A percentile compares a stretch with the other conserved stretches of the same genome.
Conservation (phyloP, 2,888 invertebrate genomes). For the Onthophagus sagittarius region DNA sequence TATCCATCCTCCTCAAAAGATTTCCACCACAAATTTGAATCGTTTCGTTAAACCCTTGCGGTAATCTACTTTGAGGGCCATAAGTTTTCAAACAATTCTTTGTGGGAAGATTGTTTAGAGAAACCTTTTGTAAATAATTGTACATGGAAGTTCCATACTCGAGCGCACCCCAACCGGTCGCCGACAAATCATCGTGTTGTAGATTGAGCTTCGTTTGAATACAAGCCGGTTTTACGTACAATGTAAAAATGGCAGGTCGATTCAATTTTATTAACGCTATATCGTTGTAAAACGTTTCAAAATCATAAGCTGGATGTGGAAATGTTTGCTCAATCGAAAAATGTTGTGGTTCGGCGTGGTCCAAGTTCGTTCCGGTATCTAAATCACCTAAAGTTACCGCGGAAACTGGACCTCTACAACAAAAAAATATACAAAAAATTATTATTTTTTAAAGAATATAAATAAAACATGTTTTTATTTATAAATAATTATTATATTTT, state of each 20-base stretch:
- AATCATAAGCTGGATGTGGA: constrained; percentile 46
- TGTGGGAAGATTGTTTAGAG: constrained; percentile 33
- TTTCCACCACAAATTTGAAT: constrained; percentile 21
- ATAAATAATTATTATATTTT: no score
- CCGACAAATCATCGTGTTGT: constrained; percentile 36
- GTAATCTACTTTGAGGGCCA: neutral
- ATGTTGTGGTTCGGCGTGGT: neutral
- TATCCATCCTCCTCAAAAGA: constrained; percentile 23
- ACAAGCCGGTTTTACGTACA: constrained; percentile 49
- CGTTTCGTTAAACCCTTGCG: constrained; percentile 10
- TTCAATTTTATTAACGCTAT: constrained; percentile 51
- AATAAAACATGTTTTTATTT: no score
- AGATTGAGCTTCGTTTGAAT: constrained; percentile 34
- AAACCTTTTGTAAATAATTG: constrained; percentile 47
- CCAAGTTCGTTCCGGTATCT: neutral
- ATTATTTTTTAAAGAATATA: no score
- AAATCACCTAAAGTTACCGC: neutral
- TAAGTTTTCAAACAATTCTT: neutral
- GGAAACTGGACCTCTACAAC: neutral
- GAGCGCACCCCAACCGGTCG: constrained; percentile 51
- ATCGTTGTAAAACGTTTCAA: constrained; percentile 49
- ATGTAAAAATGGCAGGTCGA: constrained; percentile 40
- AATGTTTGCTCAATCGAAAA: neutral
- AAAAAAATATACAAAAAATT: neutral
- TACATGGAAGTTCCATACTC: constrained; percentile 30